phyloP scores from a whole-genome alignment of 2,888 invertebrate genomes.

The Ichneumon xanthorius region DNA sequence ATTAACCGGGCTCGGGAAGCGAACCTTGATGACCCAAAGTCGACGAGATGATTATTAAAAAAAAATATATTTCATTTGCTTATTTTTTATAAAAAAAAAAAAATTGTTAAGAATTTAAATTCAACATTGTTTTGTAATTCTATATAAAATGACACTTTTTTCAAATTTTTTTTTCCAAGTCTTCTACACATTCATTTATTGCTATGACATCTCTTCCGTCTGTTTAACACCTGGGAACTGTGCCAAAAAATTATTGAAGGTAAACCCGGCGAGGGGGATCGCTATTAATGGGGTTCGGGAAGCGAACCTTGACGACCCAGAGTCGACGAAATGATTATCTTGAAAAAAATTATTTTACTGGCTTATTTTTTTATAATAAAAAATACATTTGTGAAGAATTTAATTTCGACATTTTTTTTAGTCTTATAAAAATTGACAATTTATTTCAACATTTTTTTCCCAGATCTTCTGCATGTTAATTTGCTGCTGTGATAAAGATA shows the following conservation, averaged over 20 bases:
- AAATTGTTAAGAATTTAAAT: too few relatives aligned
- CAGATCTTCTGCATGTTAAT: not conserved
- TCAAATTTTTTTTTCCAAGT: too few relatives aligned
- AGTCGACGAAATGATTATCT: not conserved
- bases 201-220: not conserved
- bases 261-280: not conserved
- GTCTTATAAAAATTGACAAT: not conserved
- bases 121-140: not conserved
- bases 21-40: not conserved
- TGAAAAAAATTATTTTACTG: not conserved
- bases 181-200: too few relatives aligned
- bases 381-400: not conserved
- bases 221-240: not conserved
- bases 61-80: not conserved
- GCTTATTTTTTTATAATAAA: too few relatives aligned
- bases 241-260: not conserved
- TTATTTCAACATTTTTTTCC: not conserved
- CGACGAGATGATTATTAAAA: not conserved
- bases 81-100: too few relatives aligned
- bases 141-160: too few relatives aligned
- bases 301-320: not conserved
- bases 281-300: not conserved
- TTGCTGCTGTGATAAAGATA: not conserved
- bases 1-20: not conserved
- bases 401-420: not conserved